Base-by-base conservation (phyloP, 2,888 invertebrate genomes). In the Clanis bilineata region DNA sequence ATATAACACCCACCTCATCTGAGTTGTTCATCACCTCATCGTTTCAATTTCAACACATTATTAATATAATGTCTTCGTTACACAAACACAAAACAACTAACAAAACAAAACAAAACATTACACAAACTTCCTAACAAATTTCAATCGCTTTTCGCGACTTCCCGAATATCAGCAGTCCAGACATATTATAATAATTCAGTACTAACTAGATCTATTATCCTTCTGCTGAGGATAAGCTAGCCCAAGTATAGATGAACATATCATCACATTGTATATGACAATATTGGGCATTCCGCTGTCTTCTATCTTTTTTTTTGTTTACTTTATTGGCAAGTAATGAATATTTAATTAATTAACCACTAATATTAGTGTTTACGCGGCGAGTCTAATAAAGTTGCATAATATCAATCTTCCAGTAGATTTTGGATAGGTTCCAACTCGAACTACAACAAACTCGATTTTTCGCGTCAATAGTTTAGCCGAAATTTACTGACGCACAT, bases 401-500 rank as follows among this genome's bases (percentile, higher is more conserved):
- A 32, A 51, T 32, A 32, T 28, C 18, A 28, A 41, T 32, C 28
- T 28, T 10, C 15, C 4, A 9, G 51, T 18, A 51, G 18, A 28
- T 51, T 51, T 51, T 51, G 51, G 51, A 51, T 18, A 9, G 32
- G 1, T 51, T 51, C 51, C 51, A 51, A 51, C 18, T 51, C 32
- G 51, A 4, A 18, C 51, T 51, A 28, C 10, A 10, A 32, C 51
- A 10, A 51, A 51, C 32, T 32, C 32, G 5, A 51, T 51, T 18
- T 18, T 32, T 18, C 10, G 4, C 51, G 15, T 51, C 51, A 32
- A 51, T 32, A 32, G 18, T 32, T 51, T 18, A 21, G 32, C 32
- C 32, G 32, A 51, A 51, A 51, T 18, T 51, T 32, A 47, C 21
- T 51, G 47, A 25, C 28, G 25, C 15, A 47, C n/a, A 25, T 10